Conservation (phyloP, 2,797 vertebrate species). For the Poeciliopsis paucimaculata region DNA sequence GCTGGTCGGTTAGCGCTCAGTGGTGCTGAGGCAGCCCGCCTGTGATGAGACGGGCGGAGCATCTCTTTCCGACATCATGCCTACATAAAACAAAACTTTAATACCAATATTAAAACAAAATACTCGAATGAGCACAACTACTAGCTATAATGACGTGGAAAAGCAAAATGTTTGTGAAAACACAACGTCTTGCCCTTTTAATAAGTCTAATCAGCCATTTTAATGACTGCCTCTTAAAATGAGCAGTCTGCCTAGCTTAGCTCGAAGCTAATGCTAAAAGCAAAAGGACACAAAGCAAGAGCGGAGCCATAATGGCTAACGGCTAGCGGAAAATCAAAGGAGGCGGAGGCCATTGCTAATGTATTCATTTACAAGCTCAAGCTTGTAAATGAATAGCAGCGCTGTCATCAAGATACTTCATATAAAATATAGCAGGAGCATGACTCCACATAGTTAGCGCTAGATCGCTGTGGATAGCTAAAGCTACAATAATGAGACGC, state of each 20-base stretch:
- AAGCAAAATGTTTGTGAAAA: background rate
- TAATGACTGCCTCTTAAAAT: constrained; percentile 55
- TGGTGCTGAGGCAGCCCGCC: constrained; percentile 29
- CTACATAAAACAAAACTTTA: background rate
- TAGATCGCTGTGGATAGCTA: background rate
- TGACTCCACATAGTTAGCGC: background rate
- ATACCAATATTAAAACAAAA: background rate
- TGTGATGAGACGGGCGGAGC: constrained; percentile 14
- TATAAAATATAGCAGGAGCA: too few species aligned
- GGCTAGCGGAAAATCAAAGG: constrained; percentile 39
- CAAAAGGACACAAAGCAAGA: constrained; percentile 60
- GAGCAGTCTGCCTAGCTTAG: constrained; percentile 35
- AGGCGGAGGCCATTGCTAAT: constrained; percentile 47
- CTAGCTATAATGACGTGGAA: too few species aligned
- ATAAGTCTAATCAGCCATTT: constrained; percentile 69
- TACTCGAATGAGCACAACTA: fast-evolving
- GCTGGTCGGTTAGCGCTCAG: constrained; percentile 13
- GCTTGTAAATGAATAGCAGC: too few species aligned
- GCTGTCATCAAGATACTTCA: background rate
- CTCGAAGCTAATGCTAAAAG: constrained; percentile 27
- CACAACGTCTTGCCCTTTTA: constrained; percentile 41
- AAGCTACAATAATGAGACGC: background rate
- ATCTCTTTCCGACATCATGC: background rate
- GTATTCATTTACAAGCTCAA: constrained; percentile 22
- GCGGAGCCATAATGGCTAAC: constrained; percentile 46